Conservation (phyloP, 2,113 vertebrate genomes). For the Chaetops frenatus region DNA sequence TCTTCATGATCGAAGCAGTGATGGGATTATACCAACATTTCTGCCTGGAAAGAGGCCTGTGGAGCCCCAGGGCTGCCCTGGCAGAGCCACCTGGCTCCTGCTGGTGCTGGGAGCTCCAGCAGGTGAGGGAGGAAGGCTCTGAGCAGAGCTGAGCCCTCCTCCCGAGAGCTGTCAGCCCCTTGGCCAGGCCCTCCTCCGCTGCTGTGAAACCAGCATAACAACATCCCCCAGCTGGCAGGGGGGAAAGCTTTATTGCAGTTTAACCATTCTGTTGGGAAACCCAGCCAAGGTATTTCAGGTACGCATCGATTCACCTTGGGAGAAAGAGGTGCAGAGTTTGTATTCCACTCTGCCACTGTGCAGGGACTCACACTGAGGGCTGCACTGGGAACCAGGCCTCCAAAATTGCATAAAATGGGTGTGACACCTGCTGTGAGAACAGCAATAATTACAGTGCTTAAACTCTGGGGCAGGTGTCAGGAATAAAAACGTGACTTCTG, state of each 20-base stretch:
- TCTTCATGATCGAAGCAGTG: rapidly evolving
- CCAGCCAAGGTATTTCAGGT: neutral
- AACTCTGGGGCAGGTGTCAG: neutral
- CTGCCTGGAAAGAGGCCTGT: neutral
- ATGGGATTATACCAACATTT: rapidly evolving
- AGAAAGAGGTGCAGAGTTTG: neutral
- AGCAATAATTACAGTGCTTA: neutral
- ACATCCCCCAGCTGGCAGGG: rapidly evolving
- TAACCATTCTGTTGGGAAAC: neutral
- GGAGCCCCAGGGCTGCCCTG: neutral
- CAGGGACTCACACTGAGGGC: neutral
- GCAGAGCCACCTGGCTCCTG: neutral
- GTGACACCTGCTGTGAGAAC: neutral
- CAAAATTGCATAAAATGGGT: neutral
- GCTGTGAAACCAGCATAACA: neutral
- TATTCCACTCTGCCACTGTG: neutral
- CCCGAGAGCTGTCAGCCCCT: neutral
- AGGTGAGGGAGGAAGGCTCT: rapidly evolving
- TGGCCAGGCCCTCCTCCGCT: neutral
- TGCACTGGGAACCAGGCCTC: neutral
- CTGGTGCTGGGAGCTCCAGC: neutral
- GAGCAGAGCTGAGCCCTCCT: rapidly evolving
- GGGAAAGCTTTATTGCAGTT: neutral
- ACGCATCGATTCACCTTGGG: neutral
- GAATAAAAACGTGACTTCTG: neutral